A percentile compares a stretch with the other conserved stretches of the same genome.
Evolutionary conservation across 2,888 invertebrate species (phyloP).

Genomic region (Ecliptopera silaceata): DNA sequence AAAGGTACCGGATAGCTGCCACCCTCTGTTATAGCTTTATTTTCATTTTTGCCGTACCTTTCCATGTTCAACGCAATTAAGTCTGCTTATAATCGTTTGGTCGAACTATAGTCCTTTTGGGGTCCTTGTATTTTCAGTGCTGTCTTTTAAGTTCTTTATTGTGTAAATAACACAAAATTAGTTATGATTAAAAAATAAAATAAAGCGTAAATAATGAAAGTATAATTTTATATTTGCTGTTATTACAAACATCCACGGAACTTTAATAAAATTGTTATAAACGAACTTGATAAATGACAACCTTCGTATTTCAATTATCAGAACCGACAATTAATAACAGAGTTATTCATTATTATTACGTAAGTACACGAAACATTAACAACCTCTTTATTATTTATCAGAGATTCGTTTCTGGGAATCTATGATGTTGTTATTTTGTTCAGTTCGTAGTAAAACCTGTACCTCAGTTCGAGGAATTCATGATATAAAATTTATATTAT

Average conservation of each 20-base stretch:
- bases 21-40: conserved; percentile 47
- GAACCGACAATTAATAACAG: background rate
- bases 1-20: conserved; percentile 39
- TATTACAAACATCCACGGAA: too few relatives aligned
- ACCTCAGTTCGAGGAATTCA: conserved; percentile 1
- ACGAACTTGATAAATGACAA: background rate
- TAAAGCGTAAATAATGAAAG: too few relatives aligned
- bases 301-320: background rate
- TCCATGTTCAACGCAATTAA: conserved; percentile 45
- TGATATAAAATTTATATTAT: conserved; percentile 35
- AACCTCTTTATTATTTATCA: background rate
- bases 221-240: too few relatives aligned
- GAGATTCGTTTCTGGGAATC: background rate
- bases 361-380: too few relatives aligned
- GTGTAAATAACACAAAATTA: background rate
- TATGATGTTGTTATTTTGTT: background rate
- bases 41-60: conserved; percentile 53
- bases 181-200: too few relatives aligned
- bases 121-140: background rate
- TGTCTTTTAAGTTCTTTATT: conserved; percentile 29
- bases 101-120: conserved; percentile 43
- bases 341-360: too few relatives aligned
- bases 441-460: background rate
- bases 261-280: too few relatives aligned
- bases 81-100: conserved; percentile 34